Evolutionary conservation across 2,797 vertebrate species (phyloP).

Genomic region (Myripristis murdjan): DNA sequence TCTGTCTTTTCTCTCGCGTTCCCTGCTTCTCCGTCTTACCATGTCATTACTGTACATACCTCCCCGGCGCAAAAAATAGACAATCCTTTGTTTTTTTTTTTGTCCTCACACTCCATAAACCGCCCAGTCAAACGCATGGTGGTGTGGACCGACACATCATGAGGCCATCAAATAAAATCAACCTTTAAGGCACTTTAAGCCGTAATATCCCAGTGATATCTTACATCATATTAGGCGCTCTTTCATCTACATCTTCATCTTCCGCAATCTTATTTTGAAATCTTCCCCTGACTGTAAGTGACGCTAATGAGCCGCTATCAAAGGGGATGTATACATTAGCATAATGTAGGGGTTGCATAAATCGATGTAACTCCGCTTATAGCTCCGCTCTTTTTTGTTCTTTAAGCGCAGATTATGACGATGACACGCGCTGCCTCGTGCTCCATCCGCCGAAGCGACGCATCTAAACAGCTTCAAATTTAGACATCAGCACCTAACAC

Average conservation of each 20-base stretch:
- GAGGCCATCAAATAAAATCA: constrained; percentile 3
- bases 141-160: neutral
- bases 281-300: neutral
- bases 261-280: constrained; percentile 10
- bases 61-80: constrained; percentile 49
- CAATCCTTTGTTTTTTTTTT: constrained; percentile 30
- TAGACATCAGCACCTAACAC: constrained; percentile 10
- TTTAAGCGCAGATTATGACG: constrained; percentile 48
- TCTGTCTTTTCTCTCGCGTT: neutral
- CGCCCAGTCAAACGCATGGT: constrained; percentile 8
- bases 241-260: neutral
- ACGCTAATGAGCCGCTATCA: constrained; percentile 40
- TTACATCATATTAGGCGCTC: neutral
- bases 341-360: constrained; percentile 7
- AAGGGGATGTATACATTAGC: constrained; percentile 14
- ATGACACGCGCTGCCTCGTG: constrained; percentile 9
- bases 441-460: constrained; percentile 16
- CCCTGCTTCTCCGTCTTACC: neutral
- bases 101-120: constrained; percentile 17
- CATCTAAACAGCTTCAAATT: constrained; percentile 36
- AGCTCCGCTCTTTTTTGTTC: constrained; percentile 33
- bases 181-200: neutral
- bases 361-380: constrained; percentile 20
- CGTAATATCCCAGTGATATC: neutral
- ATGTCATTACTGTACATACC: neutral